Base-by-base conservation (phyloP, 1,140 invertebrate genomes). In the Antheraea mylitta region DNA sequence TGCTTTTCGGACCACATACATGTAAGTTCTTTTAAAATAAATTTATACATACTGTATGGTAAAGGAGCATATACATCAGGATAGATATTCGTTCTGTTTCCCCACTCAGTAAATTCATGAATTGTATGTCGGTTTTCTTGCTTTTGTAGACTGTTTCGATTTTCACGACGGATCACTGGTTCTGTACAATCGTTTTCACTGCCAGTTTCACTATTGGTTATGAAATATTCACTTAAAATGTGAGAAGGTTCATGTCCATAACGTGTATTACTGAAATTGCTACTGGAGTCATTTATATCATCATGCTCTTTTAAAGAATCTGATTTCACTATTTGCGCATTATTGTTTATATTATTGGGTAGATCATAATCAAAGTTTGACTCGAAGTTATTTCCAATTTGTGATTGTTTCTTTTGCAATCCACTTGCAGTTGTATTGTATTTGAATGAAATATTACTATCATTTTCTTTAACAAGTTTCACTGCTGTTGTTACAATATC, bases 21-120 rank as follows among this genome's bases (percentile, higher is more conserved):
- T 53, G 13, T 53, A 53, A 16, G 10, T 6, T 16, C 16, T 53
- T 13, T 53, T 53, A 53, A 53, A 16, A 53, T 16, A 53, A 53
- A 53, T 53, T 18, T 68, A 30, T 69, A 89, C 89, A 89, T 79
- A 91, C 89, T 91, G 66, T 89, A 91, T 30, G 89, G 89, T 45
- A 92, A 71, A 63, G 90, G 90, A 45, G 88, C 90, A 65, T 92
- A 92, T 30, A 92, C 90, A 69, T 92, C 90, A 48, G 88, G 88
- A 77, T 90, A 92, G 66, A 83, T 84, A 68, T 82, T 81, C 5
- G 86, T 87, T 67, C 89, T 86, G 68, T 90, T 90, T 9, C 70
- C 80, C 88, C 88, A 90, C 67, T 88, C 83, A 7, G 79, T 77
- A 60, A 83, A 74, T 18, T 90, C 86, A 65, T 88, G 82, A 16